phyloP scores from a whole-genome alignment of 2,888 invertebrate species.

The Eustalomyia histrio region DNA sequence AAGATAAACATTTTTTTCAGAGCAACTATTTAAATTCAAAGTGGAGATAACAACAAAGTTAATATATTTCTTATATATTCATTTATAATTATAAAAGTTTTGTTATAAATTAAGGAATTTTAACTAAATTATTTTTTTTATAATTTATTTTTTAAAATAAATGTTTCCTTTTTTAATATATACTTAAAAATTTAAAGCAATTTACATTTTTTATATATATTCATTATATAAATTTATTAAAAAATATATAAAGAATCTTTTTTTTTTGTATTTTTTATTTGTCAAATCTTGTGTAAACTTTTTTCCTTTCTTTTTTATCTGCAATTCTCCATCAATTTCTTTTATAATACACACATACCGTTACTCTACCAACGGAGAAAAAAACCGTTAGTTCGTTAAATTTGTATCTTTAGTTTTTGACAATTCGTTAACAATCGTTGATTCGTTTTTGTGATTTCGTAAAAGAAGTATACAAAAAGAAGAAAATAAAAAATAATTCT shows the following conservation, averaged over 20 bases:
- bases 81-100: too few relatives aligned
- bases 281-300: background rate
- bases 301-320: constrained; percentile 16
- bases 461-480: constrained; percentile 21
- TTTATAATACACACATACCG: constrained; percentile 52
- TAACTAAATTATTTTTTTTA: too few relatives aligned
- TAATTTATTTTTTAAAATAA: too few relatives aligned
- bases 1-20: too few relatives aligned
- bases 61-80: too few relatives aligned
- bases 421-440: constrained; percentile 50
- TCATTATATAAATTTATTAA: background rate
- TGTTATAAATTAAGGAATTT: too few relatives aligned
- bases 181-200: too few relatives aligned
- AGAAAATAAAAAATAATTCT: constrained; percentile 50
- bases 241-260: background rate
- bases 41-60: too few relatives aligned
- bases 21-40: too few relatives aligned
- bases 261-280: background rate
- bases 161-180: too few relatives aligned
- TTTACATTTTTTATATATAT: too few relatives aligned
- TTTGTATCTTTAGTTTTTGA: constrained; percentile 50
- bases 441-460: constrained; percentile 42
- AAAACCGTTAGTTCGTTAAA: constrained; percentile 52
- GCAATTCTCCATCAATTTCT: constrained; percentile 16
- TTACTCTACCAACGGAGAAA: constrained; percentile 30